A percentile compares a stretch with the other conserved stretches of the same genome.
Conservation (phyloP, 2,888 invertebrate genomes). For the Hypomecis punctinalis region DNA sequence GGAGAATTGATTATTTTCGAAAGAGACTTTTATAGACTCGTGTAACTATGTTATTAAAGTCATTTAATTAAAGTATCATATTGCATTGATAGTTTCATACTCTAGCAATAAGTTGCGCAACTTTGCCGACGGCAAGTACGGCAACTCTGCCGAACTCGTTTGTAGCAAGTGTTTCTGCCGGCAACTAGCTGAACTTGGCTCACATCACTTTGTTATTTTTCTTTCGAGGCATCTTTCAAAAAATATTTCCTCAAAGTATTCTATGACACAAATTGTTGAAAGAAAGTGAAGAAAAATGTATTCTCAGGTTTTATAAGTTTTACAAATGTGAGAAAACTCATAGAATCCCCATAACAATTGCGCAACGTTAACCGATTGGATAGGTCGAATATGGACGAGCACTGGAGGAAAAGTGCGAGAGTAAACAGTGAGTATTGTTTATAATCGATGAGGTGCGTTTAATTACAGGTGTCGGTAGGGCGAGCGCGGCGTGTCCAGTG, state of each 20-base stretch:
- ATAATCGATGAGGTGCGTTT: conserved; percentile 58
- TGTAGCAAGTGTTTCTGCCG: conserved; percentile 36
- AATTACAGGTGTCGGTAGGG: conserved; percentile 69
- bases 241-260: conserved; percentile 8
- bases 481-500: conserved; percentile 63
- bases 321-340: conserved; percentile 11
- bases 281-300: conserved; percentile 5
- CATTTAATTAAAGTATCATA: conserved; percentile 23
- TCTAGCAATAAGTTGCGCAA: conserved; percentile 43
- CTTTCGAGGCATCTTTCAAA: conserved; percentile 5
- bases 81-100: conserved; percentile 25
- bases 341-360: conserved; percentile 20
- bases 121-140: conserved; percentile 52
- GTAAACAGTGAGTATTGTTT: conserved; percentile 53
- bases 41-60: conserved; percentile 2
- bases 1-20: too few relatives aligned
- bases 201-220: conserved; percentile 32
- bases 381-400: conserved; percentile 13
- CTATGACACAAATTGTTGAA: background rate
- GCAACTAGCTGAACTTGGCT: conserved; percentile 24
- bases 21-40: too few relatives aligned
- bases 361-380: conserved; percentile 26
- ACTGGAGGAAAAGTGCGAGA: conserved; percentile 45
- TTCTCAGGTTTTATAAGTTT: conserved; percentile 9
- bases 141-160: conserved; percentile 45